Conservation (phyloP, 2,113 vertebrate species). For the Pantherophis guttatus region DNA sequence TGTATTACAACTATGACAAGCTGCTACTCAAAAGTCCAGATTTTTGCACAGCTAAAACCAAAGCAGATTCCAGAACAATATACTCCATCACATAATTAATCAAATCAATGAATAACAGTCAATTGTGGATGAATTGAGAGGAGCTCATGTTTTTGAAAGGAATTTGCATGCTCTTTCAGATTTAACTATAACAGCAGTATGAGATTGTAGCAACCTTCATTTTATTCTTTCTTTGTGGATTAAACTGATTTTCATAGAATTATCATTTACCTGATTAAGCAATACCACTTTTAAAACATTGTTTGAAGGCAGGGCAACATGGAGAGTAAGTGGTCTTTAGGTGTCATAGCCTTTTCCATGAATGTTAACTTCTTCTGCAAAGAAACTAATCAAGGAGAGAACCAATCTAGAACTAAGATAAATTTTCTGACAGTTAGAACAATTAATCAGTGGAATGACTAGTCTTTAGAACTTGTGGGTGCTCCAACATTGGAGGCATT, state of each 20-base stretch:
- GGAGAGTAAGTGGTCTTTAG: not conserved
- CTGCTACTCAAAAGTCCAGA: not conserved
- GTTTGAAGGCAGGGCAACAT: not conserved
- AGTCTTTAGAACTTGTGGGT: not conserved
- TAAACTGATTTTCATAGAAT: not conserved
- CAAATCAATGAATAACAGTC: not conserved
- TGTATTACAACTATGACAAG: conserved; percentile 9
- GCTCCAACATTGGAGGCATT: not conserved
- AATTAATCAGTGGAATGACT: not conserved
- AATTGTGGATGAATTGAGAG: not conserved
- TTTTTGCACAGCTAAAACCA: not conserved
- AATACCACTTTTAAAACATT: not conserved
- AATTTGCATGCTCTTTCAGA: not conserved
- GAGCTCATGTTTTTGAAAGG: not conserved
- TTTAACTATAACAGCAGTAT: not conserved
- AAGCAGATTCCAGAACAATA: not conserved
- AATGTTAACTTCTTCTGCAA: not conserved
- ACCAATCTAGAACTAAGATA: not conserved
- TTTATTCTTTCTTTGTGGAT: not conserved
- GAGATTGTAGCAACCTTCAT: not conserved
- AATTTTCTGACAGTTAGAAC: not conserved
- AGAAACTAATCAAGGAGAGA: not conserved
- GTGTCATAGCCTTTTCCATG: not conserved
- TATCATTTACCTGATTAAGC: not conserved
- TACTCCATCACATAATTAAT: not conserved